Base-by-base conservation (phyloP, 2,888 invertebrate genomes). In the Zaprionus lineosus region DNA sequence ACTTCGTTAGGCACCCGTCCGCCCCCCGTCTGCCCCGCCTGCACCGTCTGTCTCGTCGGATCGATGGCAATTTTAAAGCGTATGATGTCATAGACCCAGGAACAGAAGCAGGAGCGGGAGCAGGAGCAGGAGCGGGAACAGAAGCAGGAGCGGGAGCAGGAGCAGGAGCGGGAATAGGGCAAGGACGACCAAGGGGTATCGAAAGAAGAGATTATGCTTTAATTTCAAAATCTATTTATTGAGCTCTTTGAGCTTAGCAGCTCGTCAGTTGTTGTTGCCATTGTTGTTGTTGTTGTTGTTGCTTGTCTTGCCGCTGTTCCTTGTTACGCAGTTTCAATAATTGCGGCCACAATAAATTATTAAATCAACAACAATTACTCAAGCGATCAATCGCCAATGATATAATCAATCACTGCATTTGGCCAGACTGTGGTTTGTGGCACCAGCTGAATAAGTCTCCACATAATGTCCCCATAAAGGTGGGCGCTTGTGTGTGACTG, bases 351-450 rank as follows among this genome's bases (percentile, higher is more conserved):
- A 64, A 79, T 85, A 68, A 83, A 81, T 83, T 75, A 83, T 83
- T 85, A 70, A 85, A 83, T 83, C 83, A 83, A 84, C 76, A 76
- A 63, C 73, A 78, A 83, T 79, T 73, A 78, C 63, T 67, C 79
- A 76, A 59, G 41, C 62, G 63, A 60, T 57, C 65, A 69, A 73
- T 58, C 56, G 56, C 28, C 61, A 56, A 46, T 56, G 63, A 75
- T 69, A 62, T 55, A 78, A 83, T 79, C 76, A 83, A 83, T 78
- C 79, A 82, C 63, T 62, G 53, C 60, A 15, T n/a, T 11, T 41
- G 40, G 31, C 48, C 39, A 44, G 41, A 57, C 41, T 64, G 51
- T 59, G 40, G 57, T 52, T 53, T 53, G 53, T 46, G 44, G 15
- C 36, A 41, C 48, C 50, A 47, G 40, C 40, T 52, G 18, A 60